A percentile compares a stretch with the other conserved stretches of the same genome.
Evolutionary conservation across 2,113 vertebrate species (phyloP).

Genomic region (Epinephelus cyanopodus): DNA sequence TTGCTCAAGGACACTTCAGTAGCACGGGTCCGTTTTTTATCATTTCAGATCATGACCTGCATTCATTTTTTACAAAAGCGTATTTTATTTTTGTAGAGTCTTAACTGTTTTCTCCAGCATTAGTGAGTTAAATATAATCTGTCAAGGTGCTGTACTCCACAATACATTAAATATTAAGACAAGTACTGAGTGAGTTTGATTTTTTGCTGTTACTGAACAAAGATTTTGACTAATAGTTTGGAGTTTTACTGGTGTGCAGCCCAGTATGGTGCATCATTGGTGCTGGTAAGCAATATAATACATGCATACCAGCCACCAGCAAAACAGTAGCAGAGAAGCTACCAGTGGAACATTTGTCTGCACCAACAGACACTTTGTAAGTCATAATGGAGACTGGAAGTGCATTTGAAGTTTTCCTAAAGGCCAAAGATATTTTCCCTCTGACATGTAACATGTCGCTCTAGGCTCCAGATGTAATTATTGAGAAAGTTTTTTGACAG

Average conservation of each 20-base stretch:
- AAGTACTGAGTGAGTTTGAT: neutral
- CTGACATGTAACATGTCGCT: constrained; percentile 5
- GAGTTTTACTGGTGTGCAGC: neutral
- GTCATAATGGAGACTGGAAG: neutral
- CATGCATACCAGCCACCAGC: constrained; percentile 9
- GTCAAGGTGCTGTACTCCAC: too few species aligned
- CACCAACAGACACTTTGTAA: neutral
- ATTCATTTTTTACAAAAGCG: neutral
- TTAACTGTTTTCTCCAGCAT: neutral
- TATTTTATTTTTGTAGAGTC: neutral
- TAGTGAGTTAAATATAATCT: neutral
- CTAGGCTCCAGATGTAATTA: neutral
- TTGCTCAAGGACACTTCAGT: neutral
- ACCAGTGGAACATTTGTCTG: neutral
- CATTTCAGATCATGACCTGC: neutral
- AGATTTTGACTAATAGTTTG: neutral
- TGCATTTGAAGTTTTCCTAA: neutral
- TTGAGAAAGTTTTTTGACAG: constrained; percentile 16
- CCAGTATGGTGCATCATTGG: neutral
- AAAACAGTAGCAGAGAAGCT: neutral
- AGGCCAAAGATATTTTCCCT: neutral
- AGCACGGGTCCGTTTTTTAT: neutral
- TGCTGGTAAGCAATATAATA: neutral
- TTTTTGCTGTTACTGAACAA: neutral
- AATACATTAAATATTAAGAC: neutral